Percentiles rank a stretch among this genome's conserved stretches.
Conservation (phyloP, 2,113 vertebrate species). For the Gymnorhina tibicen region DNA sequence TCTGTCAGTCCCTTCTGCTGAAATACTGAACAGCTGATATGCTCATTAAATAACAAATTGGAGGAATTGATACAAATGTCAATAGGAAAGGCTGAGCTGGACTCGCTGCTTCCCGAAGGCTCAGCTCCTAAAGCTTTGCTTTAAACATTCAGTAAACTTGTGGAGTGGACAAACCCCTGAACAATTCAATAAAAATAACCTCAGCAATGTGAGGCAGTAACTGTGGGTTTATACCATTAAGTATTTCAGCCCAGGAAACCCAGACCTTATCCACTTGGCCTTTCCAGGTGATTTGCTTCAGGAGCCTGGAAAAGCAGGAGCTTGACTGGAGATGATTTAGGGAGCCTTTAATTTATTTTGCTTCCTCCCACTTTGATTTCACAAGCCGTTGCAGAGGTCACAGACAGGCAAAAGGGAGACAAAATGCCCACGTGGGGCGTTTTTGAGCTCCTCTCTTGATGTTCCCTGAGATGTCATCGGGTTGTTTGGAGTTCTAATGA, state of each 20-base stretch:
- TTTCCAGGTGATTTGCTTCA: background rate
- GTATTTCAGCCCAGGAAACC: background rate
- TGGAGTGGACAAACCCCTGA: background rate
- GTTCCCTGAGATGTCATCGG: background rate
- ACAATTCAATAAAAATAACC: background rate
- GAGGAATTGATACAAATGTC: background rate
- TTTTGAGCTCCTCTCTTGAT: conserved; percentile 11
- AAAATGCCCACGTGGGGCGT: background rate
- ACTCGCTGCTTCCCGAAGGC: background rate
- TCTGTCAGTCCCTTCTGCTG: conserved; percentile 5
- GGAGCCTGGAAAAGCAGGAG: background rate
- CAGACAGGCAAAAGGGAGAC: background rate
- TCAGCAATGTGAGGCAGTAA: background rate
- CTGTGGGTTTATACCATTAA: background rate
- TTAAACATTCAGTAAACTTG: background rate
- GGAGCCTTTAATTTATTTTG: background rate
- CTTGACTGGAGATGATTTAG: background rate
- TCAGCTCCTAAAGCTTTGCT: background rate
- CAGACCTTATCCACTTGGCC: background rate
- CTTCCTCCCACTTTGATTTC: background rate
- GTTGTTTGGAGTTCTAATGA: conserved; percentile 14
- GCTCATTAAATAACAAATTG: background rate
- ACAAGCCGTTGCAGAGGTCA: background rate
- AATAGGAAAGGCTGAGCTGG: background rate
- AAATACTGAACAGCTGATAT: background rate